Conservation (phyloP, 2,888 invertebrate species). For the Pomacea canaliculata region DNA sequence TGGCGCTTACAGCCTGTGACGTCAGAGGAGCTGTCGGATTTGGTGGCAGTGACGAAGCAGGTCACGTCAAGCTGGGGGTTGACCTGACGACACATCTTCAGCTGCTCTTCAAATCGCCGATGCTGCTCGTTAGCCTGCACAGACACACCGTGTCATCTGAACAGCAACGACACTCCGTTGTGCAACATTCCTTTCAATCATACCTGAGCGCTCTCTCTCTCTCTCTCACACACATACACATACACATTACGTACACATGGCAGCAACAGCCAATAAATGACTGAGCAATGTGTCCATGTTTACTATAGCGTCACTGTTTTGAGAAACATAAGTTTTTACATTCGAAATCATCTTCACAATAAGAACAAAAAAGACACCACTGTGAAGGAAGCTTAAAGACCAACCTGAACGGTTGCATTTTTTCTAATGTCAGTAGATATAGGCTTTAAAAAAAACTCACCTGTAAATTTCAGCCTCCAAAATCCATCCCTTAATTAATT, state of each 20-base stretch:
- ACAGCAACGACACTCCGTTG: neutral
- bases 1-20: conserved; percentile 39
- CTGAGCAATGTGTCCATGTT: too few species aligned
- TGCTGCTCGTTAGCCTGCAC: conserved; percentile 84
- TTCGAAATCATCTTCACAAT: too few species aligned
- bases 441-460: too few species aligned
- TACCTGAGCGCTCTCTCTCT: neutral
- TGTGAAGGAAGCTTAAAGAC: too few species aligned
- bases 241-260: conserved; percentile 1
- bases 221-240: conserved; percentile 10
- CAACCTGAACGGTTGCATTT: too few species aligned
- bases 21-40: conserved; percentile 67
- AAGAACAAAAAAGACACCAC: too few species aligned
- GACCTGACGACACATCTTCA: conserved; percentile 83
- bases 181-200: neutral
- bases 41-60: conserved; percentile 81
- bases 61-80: conserved; percentile 81
- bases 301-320: too few species aligned
- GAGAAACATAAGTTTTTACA: too few species aligned
- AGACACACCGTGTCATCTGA: neutral
- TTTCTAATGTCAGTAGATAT: too few species aligned
- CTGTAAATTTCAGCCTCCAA: too few species aligned
- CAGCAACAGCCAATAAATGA: neutral
- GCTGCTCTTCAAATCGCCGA: conserved; percentile 85
- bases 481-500: too few species aligned